These are phyloP conservation scores for Pentalonia nigronervosa DNA, from an alignment of 1,140 invertebrate genomes.

Conservation along the genomic window DNA sequence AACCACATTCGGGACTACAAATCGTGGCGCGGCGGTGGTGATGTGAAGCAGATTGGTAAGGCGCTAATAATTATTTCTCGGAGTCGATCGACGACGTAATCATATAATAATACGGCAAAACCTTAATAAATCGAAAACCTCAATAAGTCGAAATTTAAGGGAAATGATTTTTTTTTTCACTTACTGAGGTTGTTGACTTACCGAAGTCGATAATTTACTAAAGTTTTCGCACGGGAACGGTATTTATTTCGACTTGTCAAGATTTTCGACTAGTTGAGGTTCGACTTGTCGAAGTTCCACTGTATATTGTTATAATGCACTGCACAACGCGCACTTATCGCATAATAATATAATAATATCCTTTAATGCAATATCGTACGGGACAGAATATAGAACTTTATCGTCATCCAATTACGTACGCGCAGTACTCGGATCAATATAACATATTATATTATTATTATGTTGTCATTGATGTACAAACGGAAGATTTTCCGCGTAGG, in stretches of 20 bases:
- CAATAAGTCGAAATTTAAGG: too few species aligned
- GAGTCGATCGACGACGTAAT: not conserved
- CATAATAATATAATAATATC: not conserved
- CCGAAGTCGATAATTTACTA: too few species aligned
- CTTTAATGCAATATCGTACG: not conserved
- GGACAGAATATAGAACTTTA: not conserved
- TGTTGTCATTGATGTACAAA: not conserved
- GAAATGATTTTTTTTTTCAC: too few species aligned
- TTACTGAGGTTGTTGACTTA: too few species aligned
- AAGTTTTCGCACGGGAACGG: too few species aligned
- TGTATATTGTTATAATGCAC: not conserved
- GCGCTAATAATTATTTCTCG: not conserved
- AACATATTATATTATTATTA: not conserved
- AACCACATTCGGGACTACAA: not conserved
- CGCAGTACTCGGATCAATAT: not conserved
- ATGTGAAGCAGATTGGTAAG: not conserved
- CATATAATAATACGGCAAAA: not conserved
- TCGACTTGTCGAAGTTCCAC: too few species aligned
- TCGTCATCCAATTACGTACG: not conserved
- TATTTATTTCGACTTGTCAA: too few species aligned
- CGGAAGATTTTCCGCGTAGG: not conserved
- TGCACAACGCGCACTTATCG: not conserved
- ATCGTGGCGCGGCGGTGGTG: not conserved
- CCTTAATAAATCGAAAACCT: too few species aligned
- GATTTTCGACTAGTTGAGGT: too few species aligned